These are phyloP conservation scores for Steinernema hermaphroditum DNA, from an alignment of 2,888 invertebrate species.

Conservation along the genomic window DNA sequence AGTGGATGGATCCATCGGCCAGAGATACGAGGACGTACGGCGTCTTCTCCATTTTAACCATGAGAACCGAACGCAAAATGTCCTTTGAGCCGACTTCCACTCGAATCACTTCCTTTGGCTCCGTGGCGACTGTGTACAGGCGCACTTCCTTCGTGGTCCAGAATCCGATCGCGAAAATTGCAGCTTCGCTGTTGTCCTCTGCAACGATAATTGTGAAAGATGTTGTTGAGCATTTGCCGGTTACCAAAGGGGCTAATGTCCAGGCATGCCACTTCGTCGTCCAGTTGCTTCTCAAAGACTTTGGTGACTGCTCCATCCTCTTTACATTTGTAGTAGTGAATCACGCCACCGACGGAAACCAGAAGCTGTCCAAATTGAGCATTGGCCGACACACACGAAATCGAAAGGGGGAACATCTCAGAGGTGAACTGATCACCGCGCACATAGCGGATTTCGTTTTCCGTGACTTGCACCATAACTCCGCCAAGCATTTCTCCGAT, in stretches of 20 bases:
- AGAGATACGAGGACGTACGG: conserved; percentile 75
- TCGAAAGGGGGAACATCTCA: neutral
- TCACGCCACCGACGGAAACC: conserved; percentile 42
- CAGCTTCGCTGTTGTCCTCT: conserved; percentile 34
- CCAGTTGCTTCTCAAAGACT: conserved; percentile 72
- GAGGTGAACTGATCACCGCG: neutral
- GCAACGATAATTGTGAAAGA: conserved; percentile 29
- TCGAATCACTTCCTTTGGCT: conserved; percentile 38
- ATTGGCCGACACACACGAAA: conserved; percentile 36
- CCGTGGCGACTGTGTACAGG: conserved; percentile 35
- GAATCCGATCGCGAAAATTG: conserved; percentile 41
- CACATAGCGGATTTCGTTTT: neutral
- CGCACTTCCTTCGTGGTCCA: conserved; percentile 39
- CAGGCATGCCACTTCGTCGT: conserved; percentile 92
- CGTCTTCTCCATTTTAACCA: conserved; percentile 89
- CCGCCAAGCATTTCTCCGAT: conserved; percentile 5
- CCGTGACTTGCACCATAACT: conserved; percentile 7
- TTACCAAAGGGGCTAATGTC: conserved; percentile 80
- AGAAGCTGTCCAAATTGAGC: conserved; percentile 64
- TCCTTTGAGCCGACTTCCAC: conserved; percentile 74
- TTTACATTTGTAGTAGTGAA: conserved; percentile 48
- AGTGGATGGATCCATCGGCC: conserved; percentile 96
- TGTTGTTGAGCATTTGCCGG: conserved; percentile 20
- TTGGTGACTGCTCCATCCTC: conserved; percentile 41
- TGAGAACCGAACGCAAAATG: conserved; percentile 90